phyloP scores from a whole-genome alignment of 2,888 invertebrate genomes.

The Trachelus tabidus region DNA sequence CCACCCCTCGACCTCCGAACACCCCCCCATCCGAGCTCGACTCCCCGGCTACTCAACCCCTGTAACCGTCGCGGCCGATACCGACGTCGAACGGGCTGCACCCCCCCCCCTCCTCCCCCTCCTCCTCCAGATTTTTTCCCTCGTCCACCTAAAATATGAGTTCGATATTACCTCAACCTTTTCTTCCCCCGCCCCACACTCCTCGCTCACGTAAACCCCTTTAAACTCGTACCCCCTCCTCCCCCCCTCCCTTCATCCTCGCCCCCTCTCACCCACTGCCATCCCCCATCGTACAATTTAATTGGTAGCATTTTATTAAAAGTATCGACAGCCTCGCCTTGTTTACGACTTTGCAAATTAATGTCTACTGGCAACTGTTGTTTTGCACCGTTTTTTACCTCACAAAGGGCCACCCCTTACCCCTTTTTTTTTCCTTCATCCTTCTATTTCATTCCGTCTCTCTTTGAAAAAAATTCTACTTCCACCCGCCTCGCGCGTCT shows the following conservation, averaged over 20 bases:
- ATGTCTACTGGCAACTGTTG: slow-evolving; percentile 33
- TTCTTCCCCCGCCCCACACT: not conserved
- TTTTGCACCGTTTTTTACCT: slow-evolving; percentile 13
- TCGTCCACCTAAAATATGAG: slow-evolving; percentile 21
- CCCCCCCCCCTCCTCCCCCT: not conserved
- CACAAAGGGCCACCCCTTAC: slow-evolving; percentile 11
- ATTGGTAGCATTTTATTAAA: slow-evolving; percentile 64
- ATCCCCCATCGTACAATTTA: slow-evolving; percentile 53
- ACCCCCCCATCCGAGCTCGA: slow-evolving; percentile 22
- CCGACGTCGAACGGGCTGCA: slow-evolving; percentile 19
- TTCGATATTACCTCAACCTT: slow-evolving; percentile 21
- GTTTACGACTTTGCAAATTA: slow-evolving; percentile 62
- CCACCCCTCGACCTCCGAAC: slow-evolving; percentile 32
- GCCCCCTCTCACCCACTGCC: slow-evolving; percentile 24
- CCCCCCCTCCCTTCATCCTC: slow-evolving; percentile 9
- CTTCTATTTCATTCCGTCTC: slow-evolving; percentile 4
- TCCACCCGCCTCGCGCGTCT: not conserved
- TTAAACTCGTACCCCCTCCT: slow-evolving; percentile 13
- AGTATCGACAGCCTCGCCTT: slow-evolving; percentile 62
- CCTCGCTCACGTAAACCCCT: not conserved
- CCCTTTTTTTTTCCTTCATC: slow-evolving; percentile 15
- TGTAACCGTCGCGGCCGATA: slow-evolving; percentile 6
- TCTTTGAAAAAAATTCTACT: not conserved
- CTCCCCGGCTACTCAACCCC: slow-evolving; percentile 18
- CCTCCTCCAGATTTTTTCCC: slow-evolving; percentile 6